Evolutionary conservation across 2,797 vertebrate genomes (phyloP), one percentile per base, ranked within the genome.

Genomic region (Lophotriccus pileatus): DNA sequence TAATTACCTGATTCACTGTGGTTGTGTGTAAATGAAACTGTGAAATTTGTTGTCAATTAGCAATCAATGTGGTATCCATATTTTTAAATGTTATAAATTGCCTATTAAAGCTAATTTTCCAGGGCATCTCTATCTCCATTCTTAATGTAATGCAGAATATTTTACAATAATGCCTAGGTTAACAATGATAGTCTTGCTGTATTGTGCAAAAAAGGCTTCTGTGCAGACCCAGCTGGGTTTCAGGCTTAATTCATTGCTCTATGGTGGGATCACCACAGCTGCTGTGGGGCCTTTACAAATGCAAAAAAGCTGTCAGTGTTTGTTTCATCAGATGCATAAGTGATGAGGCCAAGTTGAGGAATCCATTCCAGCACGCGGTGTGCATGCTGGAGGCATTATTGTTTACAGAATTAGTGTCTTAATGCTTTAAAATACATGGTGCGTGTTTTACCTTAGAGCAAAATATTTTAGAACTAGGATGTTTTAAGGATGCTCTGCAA

Each of bases 291-390:
- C 99, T 99, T 99, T 99, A 99, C 98, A 99, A 99, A 99, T 99
- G 99, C 99, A 99, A 99, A 99, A 99, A 99, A 99, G 99, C 99
- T 99, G 99, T 99, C 99, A 99, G 98, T 99, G 98, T 99, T 99
- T 99, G 98, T 99, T 99, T 99, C 99, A 99, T 99, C 99, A 98
- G 98, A 98, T 98, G 96, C 98, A 99, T 98, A 99, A 99, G 98
- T 98, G 98, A 99, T 99, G 99, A 99, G 98, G 98, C 98, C 98
- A 98, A 98, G 98, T 98, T 98, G 98, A 99, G 98, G 99, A 99
- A 99, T 99, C 98, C 98, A 98, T 98, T 98, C 98, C 98, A 97
- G 87, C 24, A 64, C 11, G 21, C 96, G 82, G 97, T 96, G 96
- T 97, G 97, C 97, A 95, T 97, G 97, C 97, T 97, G 95, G 89